Percentiles rank a stretch among this genome's conserved stretches.
phyloP scores from a whole-genome alignment of 2,797 vertebrate species.

The Mus caroli region DNA sequence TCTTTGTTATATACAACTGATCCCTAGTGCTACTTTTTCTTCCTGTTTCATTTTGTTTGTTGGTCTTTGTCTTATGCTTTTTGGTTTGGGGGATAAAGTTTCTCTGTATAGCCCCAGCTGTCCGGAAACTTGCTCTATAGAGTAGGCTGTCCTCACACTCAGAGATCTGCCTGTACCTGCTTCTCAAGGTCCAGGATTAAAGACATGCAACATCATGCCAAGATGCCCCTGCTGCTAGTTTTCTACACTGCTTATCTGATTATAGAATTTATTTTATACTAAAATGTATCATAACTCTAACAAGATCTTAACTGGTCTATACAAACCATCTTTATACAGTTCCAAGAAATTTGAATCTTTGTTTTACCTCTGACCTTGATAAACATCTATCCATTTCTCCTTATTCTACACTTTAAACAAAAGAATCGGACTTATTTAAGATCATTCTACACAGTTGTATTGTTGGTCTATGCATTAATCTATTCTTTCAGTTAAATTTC shows the following conservation, averaged over 20 bases:
- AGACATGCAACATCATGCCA: background rate
- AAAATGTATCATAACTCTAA: conserved; percentile 47
- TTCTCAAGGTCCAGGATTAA: background rate
- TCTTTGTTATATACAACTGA: background rate
- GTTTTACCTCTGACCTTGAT: background rate
- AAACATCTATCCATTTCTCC: background rate
- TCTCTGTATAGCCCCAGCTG: background rate
- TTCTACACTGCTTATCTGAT: conserved; percentile 14
- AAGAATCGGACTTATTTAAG: background rate
- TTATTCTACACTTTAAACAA: background rate
- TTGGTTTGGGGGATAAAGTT: background rate
- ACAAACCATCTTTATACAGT: background rate
- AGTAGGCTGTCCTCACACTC: background rate
- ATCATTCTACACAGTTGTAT: background rate
- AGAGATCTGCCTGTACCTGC: background rate
- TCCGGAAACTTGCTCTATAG: background rate
- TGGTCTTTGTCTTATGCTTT: background rate
- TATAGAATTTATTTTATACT: background rate
- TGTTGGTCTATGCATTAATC: background rate
- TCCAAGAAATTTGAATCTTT: background rate
- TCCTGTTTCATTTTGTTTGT: background rate
- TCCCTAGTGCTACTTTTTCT: background rate
- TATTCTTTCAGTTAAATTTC: conserved; percentile 29
- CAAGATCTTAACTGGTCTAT: background rate
- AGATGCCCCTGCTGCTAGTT: background rate